Conservation (phyloP, 2,888 invertebrate genomes). For the Drosophila aldrichi region DNA sequence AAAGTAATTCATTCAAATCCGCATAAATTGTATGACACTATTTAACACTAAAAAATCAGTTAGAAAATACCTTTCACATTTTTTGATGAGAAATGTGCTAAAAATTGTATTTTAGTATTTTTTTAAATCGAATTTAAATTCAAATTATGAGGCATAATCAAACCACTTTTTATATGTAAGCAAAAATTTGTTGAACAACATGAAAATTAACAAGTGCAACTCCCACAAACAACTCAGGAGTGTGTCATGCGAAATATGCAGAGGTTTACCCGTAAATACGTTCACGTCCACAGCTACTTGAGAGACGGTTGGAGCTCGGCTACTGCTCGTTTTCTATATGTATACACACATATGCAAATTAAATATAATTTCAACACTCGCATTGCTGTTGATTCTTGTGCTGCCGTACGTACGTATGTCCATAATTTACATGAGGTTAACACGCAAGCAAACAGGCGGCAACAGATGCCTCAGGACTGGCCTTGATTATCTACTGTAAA, state of each 20-base stretch:
- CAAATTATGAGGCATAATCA: neutral
- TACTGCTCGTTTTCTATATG: constrained; percentile 38
- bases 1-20: neutral
- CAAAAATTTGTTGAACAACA: neutral
- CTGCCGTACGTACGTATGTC: constrained; percentile 39
- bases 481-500: constrained; percentile 72
- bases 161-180: neutral
- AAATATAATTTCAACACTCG: constrained; percentile 81
- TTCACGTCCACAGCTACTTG: constrained; percentile 17
- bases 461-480: constrained; percentile 37
- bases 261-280: constrained; percentile 7
- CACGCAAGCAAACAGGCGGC: constrained; percentile 65
- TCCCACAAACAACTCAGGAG: constrained; percentile 8
- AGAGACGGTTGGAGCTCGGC: constrained; percentile 7
- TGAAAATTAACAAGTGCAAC: neutral
- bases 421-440: constrained; percentile 79
- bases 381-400: constrained; percentile 59
- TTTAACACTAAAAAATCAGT: neutral
- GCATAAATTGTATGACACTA: neutral
- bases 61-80: neutral
- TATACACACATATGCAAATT: constrained; percentile 77
- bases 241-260: constrained; percentile 32
- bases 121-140: neutral
- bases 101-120: constrained; percentile 1
- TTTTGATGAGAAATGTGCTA: neutral